Percentiles rank a stretch among this genome's conserved stretches.
Evolutionary conservation across 2,113 vertebrate genomes (phyloP).

Genomic region (Pachypanchax playfairii): DNA sequence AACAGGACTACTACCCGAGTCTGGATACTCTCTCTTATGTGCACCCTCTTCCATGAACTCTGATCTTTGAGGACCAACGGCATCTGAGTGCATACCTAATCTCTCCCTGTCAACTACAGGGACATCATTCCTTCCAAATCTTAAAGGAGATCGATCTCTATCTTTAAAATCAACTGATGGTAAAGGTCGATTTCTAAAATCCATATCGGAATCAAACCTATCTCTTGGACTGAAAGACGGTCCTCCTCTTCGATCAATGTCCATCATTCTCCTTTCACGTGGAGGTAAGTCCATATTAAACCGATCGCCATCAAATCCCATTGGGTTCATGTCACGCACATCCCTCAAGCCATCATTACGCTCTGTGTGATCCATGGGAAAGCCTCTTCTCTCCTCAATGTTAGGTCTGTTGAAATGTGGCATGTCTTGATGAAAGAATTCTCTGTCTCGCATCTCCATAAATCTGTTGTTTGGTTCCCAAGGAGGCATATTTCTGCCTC

Average conservation of each 20-base stretch:
- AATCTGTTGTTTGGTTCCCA: slow-evolving; percentile 74
- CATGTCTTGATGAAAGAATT: slow-evolving; percentile 82
- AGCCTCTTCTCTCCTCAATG: slow-evolving; percentile 75
- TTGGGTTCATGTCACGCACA: slow-evolving; percentile 65
- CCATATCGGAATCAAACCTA: slow-evolving; percentile 83
- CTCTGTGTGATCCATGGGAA: slow-evolving; percentile 67
- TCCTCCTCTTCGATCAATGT: slow-evolving; percentile 86
- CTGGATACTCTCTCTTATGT: slow-evolving; percentile 63
- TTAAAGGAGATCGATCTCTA: slow-evolving; percentile 75
- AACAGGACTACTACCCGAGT: slow-evolving; percentile 59
- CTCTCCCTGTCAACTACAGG: slow-evolving; percentile 63
- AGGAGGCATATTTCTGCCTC: slow-evolving; percentile 69
- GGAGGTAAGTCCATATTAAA: slow-evolving; percentile 71
- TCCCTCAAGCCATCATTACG: slow-evolving; percentile 73
- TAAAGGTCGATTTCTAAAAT: slow-evolving; percentile 88
- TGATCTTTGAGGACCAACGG: slow-evolving; percentile 58
- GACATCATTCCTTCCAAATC: slow-evolving; percentile 67
- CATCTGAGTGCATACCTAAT: slow-evolving; percentile 62
- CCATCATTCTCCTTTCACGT: slow-evolving; percentile 84
- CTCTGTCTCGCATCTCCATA: slow-evolving; percentile 87
- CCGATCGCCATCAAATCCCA: slow-evolving; percentile 58
- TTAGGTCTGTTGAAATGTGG: slow-evolving; percentile 80
- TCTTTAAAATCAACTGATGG: slow-evolving; percentile 77
- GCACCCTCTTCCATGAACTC: slow-evolving; percentile 54
- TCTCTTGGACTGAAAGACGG: slow-evolving; percentile 77